Evolutionary conservation across 2,888 invertebrate genomes (phyloP), one percentile per base, ranked within the genome.

Genomic region (Fissipunctia ypsillon): DNA sequence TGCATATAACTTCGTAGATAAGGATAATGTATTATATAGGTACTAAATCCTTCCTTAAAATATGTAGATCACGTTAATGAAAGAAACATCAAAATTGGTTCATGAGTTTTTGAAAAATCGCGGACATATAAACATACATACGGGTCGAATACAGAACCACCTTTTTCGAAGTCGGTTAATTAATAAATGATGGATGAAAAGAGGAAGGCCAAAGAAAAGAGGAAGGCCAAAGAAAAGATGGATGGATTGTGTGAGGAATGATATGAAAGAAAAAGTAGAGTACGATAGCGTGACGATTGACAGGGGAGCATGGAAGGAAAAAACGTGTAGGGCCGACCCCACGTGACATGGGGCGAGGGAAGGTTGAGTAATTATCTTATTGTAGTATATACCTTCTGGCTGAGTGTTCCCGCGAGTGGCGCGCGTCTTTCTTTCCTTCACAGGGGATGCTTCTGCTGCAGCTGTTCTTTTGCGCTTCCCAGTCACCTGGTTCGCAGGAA

Each of bases 401-500:
- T 28, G 43, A 0, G 60, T 14, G 60, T 35, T 43, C 10, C 31
- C 69, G 38, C 69, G 73, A 45, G 69, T 45, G 12, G 45, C 59
- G 66, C 66, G 71, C 12, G 60, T 61, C 54, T 69, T 76, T 45
- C 60, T 70, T 50, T 90, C 91, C 86, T 84, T 87, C 86, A 70
- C 79, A 5, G 91, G 84, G 0, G 88, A 78, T 1, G 83, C 59
- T 31, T 87, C 88, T 16, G 71, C 71, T n/a, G 84, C 86, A 60
- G 85, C 77, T 56, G 85, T 87, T 68, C 90, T 84, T 68, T 90
- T 91, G n/a, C 91, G 89, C 50, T 84, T 84, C 2, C 76, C 71
- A 43, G 63, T 80, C 67, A 41, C 80, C 78, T 22, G 85, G 56
- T 12, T 73, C 72, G 1, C 80, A 31, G 86, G 75, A 12, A 66